These are phyloP conservation scores for Chironomus tentans DNA, from an alignment of 2,888 invertebrate species.

Conservation along the genomic window DNA sequence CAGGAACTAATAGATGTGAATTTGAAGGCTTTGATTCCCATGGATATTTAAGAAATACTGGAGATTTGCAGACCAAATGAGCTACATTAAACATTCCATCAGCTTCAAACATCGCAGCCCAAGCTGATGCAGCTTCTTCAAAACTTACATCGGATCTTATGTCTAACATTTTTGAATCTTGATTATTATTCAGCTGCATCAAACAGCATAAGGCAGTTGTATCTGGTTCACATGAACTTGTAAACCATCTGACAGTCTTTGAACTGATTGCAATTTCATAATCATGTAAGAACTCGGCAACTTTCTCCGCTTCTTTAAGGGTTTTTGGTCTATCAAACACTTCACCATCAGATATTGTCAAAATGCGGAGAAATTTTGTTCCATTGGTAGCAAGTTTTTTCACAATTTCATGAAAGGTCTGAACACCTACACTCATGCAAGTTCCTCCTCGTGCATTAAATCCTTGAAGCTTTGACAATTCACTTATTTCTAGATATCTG, in stretches of 20 bases:
- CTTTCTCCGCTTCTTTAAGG: background rate
- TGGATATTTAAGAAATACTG: background rate
- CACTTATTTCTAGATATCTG: background rate
- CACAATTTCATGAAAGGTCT: background rate
- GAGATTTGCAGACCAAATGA: background rate
- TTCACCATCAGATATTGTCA: background rate
- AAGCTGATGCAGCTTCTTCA: background rate
- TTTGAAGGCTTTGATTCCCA: background rate
- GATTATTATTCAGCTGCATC: background rate
- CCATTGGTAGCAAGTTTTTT: background rate
- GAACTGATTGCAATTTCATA: background rate
- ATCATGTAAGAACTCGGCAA: background rate
- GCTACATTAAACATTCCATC: background rate
- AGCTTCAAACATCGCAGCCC: background rate
- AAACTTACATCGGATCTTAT: too few species aligned
- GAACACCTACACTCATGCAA: background rate
- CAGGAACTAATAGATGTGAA: background rate
- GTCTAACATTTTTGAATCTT: background rate
- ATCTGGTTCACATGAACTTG: background rate
- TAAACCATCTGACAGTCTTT: background rate
- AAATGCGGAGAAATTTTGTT: background rate
- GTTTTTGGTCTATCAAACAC: background rate
- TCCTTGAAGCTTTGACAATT: background rate
- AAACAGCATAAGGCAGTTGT: background rate
- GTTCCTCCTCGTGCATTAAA: background rate